Conservation (phyloP, 2,113 vertebrate genomes). For the Equus quagga region DNA sequence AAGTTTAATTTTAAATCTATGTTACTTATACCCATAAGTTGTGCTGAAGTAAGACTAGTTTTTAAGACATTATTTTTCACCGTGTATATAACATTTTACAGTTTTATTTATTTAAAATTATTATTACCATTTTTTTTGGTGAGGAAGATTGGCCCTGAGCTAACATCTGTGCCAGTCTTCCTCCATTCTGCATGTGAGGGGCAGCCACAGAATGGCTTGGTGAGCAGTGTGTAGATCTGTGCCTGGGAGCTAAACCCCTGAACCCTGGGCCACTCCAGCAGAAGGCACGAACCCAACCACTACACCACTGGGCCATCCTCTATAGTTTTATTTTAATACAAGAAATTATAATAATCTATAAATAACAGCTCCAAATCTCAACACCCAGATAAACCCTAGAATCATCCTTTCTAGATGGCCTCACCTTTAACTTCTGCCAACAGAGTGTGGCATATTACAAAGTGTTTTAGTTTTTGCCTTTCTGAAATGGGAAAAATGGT, state of each 20-base stretch:
- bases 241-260: too few relatives aligned
- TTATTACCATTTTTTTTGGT: too few relatives aligned
- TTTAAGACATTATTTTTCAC: conserved; percentile 31
- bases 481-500: background rate
- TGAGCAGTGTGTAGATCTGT: too few relatives aligned
- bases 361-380: background rate
- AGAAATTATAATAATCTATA: background rate
- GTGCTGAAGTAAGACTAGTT: background rate
- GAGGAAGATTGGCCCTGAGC: too few relatives aligned
- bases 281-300: too few relatives aligned
- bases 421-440: background rate
- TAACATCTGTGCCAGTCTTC: too few relatives aligned
- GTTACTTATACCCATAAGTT: conserved; percentile 1
- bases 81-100: background rate
- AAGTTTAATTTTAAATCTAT: background rate
- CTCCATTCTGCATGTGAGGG: too few relatives aligned
- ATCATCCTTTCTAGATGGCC: background rate
- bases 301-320: too few relatives aligned
- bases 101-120: background rate
- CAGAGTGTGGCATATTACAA: background rate
- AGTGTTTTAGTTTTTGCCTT: conserved; percentile 40
- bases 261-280: too few relatives aligned
- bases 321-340: conserved; percentile 36
- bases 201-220: too few relatives aligned
- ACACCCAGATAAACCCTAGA: background rate